phyloP scores from a whole-genome alignment of 1,140 invertebrate genomes.

The Drosophila mayri region DNA sequence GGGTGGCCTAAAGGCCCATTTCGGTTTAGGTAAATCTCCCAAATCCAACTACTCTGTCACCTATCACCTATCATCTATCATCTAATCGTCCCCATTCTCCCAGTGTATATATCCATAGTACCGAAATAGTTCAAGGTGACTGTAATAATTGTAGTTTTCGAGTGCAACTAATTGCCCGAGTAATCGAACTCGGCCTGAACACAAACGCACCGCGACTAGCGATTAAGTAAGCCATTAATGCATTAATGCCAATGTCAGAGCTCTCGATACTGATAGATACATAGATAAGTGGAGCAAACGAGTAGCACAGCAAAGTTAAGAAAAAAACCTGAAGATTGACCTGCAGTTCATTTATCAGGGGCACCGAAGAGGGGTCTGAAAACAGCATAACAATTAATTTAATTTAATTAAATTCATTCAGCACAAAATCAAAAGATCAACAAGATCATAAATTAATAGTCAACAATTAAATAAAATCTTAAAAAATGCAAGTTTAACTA shows the following conservation, averaged over 20 bases:
- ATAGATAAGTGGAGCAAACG: conserved; percentile 33
- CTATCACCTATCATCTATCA: neutral
- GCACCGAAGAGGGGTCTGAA: neutral
- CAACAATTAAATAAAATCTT: no score
- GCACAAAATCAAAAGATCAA: neutral
- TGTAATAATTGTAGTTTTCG: conserved; percentile 33
- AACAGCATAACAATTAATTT: neutral
- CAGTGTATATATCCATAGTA: conserved; percentile 31
- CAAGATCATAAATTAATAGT: no score
- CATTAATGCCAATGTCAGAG: conserved; percentile 83
- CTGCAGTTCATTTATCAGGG: conserved; percentile 32
- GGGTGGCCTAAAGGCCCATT: conserved; percentile 94
- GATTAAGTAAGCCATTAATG: conserved; percentile 74
- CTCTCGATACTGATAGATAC: conserved; percentile 13
- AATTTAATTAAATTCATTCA: neutral
- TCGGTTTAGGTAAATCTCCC: conserved; percentile 90
- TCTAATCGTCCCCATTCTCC: neutral
- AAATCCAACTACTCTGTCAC: conserved; percentile 26
- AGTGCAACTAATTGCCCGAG: conserved; percentile 44
- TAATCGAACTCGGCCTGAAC: conserved; percentile 24
- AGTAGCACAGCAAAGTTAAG: conserved; percentile 22
- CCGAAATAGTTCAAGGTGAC: conserved; percentile 38
- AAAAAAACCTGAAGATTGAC: conserved; percentile 22
- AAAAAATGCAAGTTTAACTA: no score
- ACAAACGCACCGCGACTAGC: conserved; percentile 44